Conservation (phyloP, 2,113 vertebrate genomes). For the Platichthys stellatus region DNA sequence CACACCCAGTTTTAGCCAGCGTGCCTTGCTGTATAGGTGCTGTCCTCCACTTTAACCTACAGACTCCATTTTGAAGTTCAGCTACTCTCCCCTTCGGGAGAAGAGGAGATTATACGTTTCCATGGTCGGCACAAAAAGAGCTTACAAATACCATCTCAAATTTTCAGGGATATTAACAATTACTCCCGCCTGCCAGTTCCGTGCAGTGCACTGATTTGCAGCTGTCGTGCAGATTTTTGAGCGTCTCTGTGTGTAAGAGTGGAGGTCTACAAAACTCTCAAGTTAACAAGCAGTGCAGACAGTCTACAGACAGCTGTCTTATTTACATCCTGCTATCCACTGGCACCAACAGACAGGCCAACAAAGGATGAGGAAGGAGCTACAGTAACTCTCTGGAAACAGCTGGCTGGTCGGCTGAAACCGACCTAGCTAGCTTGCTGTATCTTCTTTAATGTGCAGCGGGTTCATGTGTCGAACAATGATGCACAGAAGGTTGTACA, state of each 20-base stretch:
- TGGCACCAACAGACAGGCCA: slow-evolving; percentile 48
- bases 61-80: slow-evolving; percentile 58
- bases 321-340: slow-evolving; percentile 68
- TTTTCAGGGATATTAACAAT: slow-evolving; percentile 45
- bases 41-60: slow-evolving; percentile 60
- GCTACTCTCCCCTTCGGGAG: slow-evolving; percentile 42
- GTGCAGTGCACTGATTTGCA: slow-evolving; percentile 41
- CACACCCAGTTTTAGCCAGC: slow-evolving; percentile 45
- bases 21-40: slow-evolving; percentile 39
- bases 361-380: slow-evolving; percentile 62
- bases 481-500: slow-evolving; percentile 16
- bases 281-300: slow-evolving; percentile 55
- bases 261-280: slow-evolving; percentile 57
- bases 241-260: neutral
- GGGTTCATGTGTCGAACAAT: slow-evolving; percentile 15
- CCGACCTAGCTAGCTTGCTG: slow-evolving; percentile 2
- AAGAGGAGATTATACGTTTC: slow-evolving; percentile 46
- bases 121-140: slow-evolving; percentile 35
- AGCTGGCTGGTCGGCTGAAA: slow-evolving; percentile 9
- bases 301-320: slow-evolving; percentile 56
- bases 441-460: neutral
- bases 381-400: slow-evolving; percentile 44
- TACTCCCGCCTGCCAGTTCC: slow-evolving; percentile 25
- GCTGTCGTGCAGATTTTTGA: slow-evolving; percentile 26
- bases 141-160: slow-evolving; percentile 37